Base-by-base conservation (phyloP, 2,888 invertebrate species). In the Tachina lurida region DNA sequence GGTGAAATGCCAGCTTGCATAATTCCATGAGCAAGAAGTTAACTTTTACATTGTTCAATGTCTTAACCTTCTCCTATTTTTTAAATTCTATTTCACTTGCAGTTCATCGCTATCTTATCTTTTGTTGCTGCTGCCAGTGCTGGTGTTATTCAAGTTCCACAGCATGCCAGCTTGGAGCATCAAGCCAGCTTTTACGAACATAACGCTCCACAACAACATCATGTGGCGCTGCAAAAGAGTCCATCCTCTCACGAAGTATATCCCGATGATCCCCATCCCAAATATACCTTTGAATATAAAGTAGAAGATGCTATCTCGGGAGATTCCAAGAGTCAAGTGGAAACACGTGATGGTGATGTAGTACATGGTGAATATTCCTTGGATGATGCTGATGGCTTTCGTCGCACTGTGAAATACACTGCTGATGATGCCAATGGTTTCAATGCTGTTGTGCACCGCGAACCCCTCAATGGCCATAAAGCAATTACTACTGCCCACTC, bases 311-410 rank as follows among this genome's bases (percentile, higher is more conserved):
- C 89, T 12, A 75, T 92, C 2, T 92, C 93, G 4, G 93, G 93
- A 3, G 93, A 93, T 76, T 91, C 92, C 41, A 93, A 93, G 88
- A 92, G 90, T 84, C 93, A 93, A 86, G 89, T 89, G 31, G 93
- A 93, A 88, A 88, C 89, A 17, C 91, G 93, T 45, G 91, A 92
- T 63, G 93, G 93, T 56, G 93, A 93, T 88, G 90, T 92, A 45
- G 93, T 93, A 9, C 91, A 91, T 77, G 93, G 93, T 60, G 92
- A 93, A 89, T 93, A 93, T 88, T 92, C 93, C 0, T 82, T 93
- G 79, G 88, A 90, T 47, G 93, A 93, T 88, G 90, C 93, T 81
- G 93, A 93, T 89, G 93, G 93, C 49, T 90, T 90, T 87, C 90
- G 91, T 78, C 90, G 92, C 65, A 92, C 90, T 19, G 92, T 93